These are phyloP conservation scores for Drosophila sproati DNA, from an alignment of 1,140 invertebrate species.

Conservation along the genomic window DNA sequence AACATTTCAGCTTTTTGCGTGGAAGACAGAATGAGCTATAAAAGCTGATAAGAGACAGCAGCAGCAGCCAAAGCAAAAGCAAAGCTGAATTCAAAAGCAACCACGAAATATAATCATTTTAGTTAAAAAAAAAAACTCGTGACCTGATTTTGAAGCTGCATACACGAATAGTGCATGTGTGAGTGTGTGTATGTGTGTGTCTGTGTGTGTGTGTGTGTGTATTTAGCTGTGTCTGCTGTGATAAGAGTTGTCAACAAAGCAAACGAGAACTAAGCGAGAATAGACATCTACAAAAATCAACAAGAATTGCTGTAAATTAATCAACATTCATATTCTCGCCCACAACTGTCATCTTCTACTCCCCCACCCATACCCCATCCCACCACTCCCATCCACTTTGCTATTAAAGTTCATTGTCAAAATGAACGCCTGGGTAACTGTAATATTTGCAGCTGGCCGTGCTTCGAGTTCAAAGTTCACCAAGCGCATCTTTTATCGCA, in stretches of 20 bases:
- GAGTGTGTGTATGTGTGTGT: conserved; percentile 31
- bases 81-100: conserved; percentile 4
- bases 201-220: conserved; percentile 42
- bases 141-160: conserved; percentile 54
- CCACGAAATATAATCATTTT: conserved; percentile 47
- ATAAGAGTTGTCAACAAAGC: conserved; percentile 31
- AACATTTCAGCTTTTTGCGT: conserved; percentile 26
- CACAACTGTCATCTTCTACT: neutral
- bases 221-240: conserved; percentile 12
- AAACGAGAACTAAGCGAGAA: neutral
- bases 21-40: conserved; percentile 35
- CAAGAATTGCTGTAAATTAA: neutral
- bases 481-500: conserved; percentile 58
- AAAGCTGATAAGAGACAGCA: conserved; percentile 35
- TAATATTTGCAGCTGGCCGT: conserved; percentile 65
- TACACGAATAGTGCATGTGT: conserved; percentile 5
- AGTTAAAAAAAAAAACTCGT: conserved; percentile 72
- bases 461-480: conserved; percentile 71
- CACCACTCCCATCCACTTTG: neutral
- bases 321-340: neutral
- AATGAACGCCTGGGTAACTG: conserved; percentile 17
- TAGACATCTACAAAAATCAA: conserved; percentile 4
- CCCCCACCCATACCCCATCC: neutral
- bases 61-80: neutral
- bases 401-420: conserved; percentile 47